These are phyloP conservation scores for Seriola dumerili DNA, from an alignment of 2,113 vertebrate genomes.

Conservation along the genomic window DNA sequence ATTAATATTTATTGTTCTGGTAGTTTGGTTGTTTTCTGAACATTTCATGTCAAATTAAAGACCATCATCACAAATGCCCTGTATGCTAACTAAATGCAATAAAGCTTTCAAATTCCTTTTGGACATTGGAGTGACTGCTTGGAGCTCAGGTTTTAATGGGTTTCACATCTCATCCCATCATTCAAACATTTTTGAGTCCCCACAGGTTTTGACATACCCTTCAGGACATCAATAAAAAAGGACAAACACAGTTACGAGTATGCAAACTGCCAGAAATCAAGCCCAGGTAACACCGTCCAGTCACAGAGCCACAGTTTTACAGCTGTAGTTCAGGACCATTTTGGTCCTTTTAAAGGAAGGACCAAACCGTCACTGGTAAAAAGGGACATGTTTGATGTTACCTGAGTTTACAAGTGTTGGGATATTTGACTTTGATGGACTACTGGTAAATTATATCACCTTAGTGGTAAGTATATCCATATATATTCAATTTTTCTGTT, in stretches of 20 bases:
- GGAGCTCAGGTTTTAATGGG: background rate
- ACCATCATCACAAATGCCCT: constrained; percentile 63
- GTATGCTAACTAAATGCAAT: constrained; percentile 78
- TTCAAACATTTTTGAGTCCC: background rate
- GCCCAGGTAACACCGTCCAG: no score
- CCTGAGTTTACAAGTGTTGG: background rate
- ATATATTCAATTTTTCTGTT: background rate
- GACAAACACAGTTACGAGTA: background rate
- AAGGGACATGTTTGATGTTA: background rate
- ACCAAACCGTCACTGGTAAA: background rate
- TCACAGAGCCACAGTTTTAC: background rate
- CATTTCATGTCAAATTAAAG: constrained; percentile 60
- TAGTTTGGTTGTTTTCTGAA: constrained; percentile 68
- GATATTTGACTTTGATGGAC: background rate
- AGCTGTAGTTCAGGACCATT: background rate
- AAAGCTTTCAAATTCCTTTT: constrained; percentile 68
- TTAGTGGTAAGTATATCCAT: background rate
- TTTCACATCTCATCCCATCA: no score
- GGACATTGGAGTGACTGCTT: constrained; percentile 14
- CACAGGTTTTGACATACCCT: background rate
- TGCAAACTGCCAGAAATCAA: background rate
- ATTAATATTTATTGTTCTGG: constrained; percentile 67
- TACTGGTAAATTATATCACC: background rate
- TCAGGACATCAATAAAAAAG: no score
- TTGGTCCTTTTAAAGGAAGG: background rate